phyloP scores from a whole-genome alignment of 2,113 vertebrate genomes.

The Leptocoma aspasia region DNA sequence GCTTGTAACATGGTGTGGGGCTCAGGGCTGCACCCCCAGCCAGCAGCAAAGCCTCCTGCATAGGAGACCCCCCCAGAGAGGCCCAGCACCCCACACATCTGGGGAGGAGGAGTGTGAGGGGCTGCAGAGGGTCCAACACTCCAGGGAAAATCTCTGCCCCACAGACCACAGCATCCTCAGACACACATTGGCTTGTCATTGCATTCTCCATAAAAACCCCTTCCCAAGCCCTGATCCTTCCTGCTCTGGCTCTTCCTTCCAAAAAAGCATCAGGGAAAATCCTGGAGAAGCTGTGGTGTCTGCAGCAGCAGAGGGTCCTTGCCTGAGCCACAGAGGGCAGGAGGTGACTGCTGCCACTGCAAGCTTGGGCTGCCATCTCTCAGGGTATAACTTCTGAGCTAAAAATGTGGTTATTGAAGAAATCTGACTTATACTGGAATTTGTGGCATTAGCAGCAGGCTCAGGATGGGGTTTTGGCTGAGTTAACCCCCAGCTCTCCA shows the following conservation, averaged over 20 bases:
- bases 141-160: background rate
- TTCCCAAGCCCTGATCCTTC: background rate
- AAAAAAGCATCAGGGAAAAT: background rate
- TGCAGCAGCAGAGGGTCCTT: background rate
- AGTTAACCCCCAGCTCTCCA: background rate
- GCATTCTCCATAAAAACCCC: background rate
- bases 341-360: background rate
- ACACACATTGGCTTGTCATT: background rate
- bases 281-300: background rate
- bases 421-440: background rate
- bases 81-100: background rate
- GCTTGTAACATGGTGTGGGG: background rate
- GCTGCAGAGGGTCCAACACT: background rate
- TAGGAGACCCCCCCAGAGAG: background rate
- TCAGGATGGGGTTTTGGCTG: background rate
- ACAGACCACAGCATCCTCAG: background rate
- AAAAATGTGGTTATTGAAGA: background rate
- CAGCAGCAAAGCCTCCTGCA: background rate
- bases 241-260: background rate
- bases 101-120: background rate
- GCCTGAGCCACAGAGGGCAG: background rate
- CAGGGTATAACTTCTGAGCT: background rate
- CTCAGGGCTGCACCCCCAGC: background rate
- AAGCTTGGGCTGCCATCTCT: background rate
- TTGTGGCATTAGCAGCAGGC: background rate